A percentile compares a stretch with the other conserved stretches of the same genome.
Evolutionary conservation across 2,888 invertebrate species (phyloP).

Genomic region (Dascillus cervinus): DNA sequence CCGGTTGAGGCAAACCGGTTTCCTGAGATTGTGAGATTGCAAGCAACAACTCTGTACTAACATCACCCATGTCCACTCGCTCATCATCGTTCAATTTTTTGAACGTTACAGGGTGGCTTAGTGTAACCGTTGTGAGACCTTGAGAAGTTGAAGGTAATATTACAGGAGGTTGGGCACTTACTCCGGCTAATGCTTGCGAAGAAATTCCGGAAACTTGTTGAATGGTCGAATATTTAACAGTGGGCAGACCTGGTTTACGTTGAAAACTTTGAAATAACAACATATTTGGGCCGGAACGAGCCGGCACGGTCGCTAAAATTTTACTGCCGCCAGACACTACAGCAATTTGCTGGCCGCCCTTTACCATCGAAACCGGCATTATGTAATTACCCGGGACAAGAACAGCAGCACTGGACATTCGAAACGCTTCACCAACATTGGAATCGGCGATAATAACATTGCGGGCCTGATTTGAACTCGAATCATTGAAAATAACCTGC

Average conservation of each 20-base stretch:
- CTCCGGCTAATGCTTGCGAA: slow-evolving; percentile 38
- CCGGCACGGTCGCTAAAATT: slow-evolving; percentile 45
- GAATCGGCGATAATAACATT: slow-evolving; percentile 54
- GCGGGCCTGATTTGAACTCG: slow-evolving; percentile 39
- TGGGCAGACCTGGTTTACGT: slow-evolving; percentile 50
- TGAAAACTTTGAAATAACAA: slow-evolving; percentile 59
- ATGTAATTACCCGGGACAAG: slow-evolving; percentile 67
- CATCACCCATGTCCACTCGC: slow-evolving; percentile 16
- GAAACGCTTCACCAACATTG: slow-evolving; percentile 55
- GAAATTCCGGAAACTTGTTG: slow-evolving; percentile 41
- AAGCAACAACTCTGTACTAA: slow-evolving; percentile 34
- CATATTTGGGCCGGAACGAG: slow-evolving; percentile 52
- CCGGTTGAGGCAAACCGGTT: slow-evolving; percentile 16
- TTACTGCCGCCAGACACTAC: slow-evolving; percentile 64
- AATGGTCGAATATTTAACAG: slow-evolving; percentile 46
- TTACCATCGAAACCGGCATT: slow-evolving; percentile 63
- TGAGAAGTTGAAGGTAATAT: slow-evolving; percentile 39
- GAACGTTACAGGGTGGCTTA: slow-evolving; percentile 38
- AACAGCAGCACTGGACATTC: slow-evolving; percentile 58
- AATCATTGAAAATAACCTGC: slow-evolving; percentile 35
- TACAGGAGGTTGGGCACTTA: slow-evolving; percentile 40
- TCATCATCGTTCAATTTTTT: slow-evolving; percentile 38
- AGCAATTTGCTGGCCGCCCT: slow-evolving; percentile 64
- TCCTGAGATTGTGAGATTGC: slow-evolving; percentile 37
- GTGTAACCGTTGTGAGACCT: slow-evolving; percentile 34